These are phyloP conservation scores for Ceyx margarethae DNA, from an alignment of 2,113 vertebrate species.

Conservation along the genomic window DNA sequence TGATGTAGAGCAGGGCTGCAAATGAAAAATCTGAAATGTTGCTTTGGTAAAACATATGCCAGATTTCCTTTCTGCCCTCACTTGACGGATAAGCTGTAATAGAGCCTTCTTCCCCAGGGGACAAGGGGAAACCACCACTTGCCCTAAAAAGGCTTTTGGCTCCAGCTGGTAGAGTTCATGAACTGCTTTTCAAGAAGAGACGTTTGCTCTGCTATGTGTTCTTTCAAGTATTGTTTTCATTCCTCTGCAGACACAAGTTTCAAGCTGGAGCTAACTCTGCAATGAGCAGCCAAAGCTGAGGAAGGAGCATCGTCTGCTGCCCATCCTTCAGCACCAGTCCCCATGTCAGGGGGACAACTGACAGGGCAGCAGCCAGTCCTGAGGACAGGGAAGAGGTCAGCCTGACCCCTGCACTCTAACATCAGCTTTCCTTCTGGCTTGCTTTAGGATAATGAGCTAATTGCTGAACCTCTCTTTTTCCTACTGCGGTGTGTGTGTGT, in stretches of 20 bases:
- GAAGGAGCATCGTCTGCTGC: neutral
- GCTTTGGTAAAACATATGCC: neutral
- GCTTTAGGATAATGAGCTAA: neutral
- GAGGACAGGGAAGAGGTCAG: neutral
- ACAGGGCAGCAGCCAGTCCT: neutral
- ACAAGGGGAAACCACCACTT: neutral
- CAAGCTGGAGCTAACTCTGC: neutral
- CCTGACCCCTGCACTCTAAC: neutral
- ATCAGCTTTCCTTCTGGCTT: neutral
- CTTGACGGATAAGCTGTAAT: neutral
- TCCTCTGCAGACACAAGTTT: neutral
- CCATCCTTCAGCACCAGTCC: neutral
- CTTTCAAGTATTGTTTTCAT: neutral
- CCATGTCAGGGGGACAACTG: neutral
- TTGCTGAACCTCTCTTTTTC: neutral
- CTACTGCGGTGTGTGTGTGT: neutral
- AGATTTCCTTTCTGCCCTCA: neutral
- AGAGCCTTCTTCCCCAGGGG: neutral
- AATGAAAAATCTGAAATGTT: neutral
- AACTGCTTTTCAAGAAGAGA: neutral
- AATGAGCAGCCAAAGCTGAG: neutral
- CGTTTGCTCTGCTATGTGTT: neutral
- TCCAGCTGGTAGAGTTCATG: neutral
- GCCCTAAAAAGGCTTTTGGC: slow-evolving; percentile 15
- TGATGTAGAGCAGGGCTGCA: slow-evolving; percentile 17